Conservation (phyloP, 2,888 invertebrate species). For the Andrena dorsata region DNA sequence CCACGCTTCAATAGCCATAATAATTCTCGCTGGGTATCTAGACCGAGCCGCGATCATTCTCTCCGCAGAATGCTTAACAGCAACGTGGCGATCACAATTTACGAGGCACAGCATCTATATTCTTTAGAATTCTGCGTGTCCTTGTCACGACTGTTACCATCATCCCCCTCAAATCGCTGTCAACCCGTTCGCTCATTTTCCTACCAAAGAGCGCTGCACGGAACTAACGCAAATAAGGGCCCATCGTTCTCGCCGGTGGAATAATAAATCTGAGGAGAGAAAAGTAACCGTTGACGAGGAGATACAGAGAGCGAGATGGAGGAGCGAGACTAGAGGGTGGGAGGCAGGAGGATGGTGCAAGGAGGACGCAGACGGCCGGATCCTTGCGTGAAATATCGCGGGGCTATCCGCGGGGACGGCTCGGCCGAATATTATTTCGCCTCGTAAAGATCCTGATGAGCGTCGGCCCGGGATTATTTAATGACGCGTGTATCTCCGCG, state of each 20-base stretch:
- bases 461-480: slow-evolving; percentile 80
- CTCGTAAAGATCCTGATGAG: slow-evolving; percentile 83
- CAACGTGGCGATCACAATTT: not conserved
- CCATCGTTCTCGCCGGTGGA: slow-evolving; percentile 30
- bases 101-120: not conserved
- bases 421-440: slow-evolving; percentile 79
- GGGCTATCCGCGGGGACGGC: slow-evolving; percentile 63
- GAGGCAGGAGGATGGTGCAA: not conserved
- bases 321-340: not conserved
- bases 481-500: slow-evolving; percentile 76
- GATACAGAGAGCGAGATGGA: not conserved
- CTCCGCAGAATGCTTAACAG: slow-evolving; percentile 13
- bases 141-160: too few species aligned
- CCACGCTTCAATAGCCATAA: slow-evolving; percentile 7
- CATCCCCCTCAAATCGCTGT: too few species aligned
- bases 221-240: slow-evolving; percentile 23
- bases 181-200: too few species aligned
- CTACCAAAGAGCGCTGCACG: too few species aligned
- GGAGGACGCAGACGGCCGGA: slow-evolving; percentile 45
- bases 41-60: slow-evolving; percentile 1
- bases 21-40: slow-evolving; percentile 1
- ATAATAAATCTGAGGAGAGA: slow-evolving; percentile 18
- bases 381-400: slow-evolving; percentile 72
- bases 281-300: not conserved
- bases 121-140: not conserved